A percentile compares a stretch with the other conserved stretches of the same genome.
These are phyloP conservation scores for Pimephales promelas DNA, from an alignment of 2,113 vertebrate species.

Conservation along the genomic window DNA sequence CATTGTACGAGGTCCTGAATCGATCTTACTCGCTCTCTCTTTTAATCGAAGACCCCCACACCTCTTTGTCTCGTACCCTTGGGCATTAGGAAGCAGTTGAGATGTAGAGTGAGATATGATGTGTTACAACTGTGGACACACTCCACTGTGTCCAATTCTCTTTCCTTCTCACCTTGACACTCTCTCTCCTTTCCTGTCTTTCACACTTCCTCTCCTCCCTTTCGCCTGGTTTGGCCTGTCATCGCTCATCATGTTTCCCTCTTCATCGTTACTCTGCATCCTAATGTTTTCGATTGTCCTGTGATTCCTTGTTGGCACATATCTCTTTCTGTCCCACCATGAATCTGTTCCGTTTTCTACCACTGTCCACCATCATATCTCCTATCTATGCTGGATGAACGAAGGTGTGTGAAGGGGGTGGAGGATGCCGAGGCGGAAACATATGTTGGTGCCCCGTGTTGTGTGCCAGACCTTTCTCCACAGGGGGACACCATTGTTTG, in stretches of 20 bases:
- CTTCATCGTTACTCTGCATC: not conserved
- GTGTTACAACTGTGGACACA: slow-evolving; percentile 44
- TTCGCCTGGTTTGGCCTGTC: slow-evolving; percentile 36
- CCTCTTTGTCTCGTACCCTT: slow-evolving; percentile 12
- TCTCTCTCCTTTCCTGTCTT: slow-evolving; percentile 14
- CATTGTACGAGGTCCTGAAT: not conserved
- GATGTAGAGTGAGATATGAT: slow-evolving; percentile 33
- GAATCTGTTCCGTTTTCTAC: slow-evolving; percentile 2
- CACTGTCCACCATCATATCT: not conserved
- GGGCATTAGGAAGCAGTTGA: slow-evolving; percentile 25
- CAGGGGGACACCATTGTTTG: slow-evolving; percentile 43
- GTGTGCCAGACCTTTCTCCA: slow-evolving; percentile 66
- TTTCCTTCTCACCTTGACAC: slow-evolving; percentile 39
- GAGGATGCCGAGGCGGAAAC: slow-evolving; percentile 48
- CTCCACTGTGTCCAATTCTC: slow-evolving; percentile 38
- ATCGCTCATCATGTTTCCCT: slow-evolving; percentile 35
- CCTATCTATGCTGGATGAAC: not conserved
- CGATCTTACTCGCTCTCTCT: slow-evolving; percentile 22
- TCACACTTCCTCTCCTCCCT: slow-evolving; percentile 34
- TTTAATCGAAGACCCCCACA: not conserved
- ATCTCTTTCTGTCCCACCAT: not conserved
- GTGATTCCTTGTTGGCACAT: slow-evolving; percentile 15
- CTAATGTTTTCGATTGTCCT: slow-evolving; percentile 1
- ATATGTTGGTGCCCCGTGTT: slow-evolving; percentile 58
- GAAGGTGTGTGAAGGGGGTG: slow-evolving; percentile 48